Conservation (phyloP, 2,888 invertebrate species). For the Leucophenga maculata region DNA sequence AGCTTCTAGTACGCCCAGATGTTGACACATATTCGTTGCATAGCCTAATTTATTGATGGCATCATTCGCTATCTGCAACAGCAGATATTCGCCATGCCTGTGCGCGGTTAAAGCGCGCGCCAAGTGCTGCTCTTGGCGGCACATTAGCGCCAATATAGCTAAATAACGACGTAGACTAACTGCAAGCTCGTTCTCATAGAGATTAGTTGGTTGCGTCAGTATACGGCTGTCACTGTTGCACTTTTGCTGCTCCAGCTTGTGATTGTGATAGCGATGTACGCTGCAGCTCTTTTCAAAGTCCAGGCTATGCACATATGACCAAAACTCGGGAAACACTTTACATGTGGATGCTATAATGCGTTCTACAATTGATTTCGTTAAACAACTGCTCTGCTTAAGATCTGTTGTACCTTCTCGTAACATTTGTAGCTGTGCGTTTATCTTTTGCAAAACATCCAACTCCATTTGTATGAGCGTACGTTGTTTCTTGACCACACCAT, state of each 20-base stretch:
- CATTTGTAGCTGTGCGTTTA: constrained; percentile 56
- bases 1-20: constrained; percentile 65
- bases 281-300: constrained; percentile 59
- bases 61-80: constrained; percentile 62
- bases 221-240: constrained; percentile 4
- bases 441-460: constrained; percentile 58
- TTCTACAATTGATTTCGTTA: not conserved
- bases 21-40: constrained; percentile 61
- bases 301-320: constrained; percentile 62
- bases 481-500: constrained; percentile 46
- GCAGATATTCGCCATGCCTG: constrained; percentile 54
- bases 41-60: constrained; percentile 63
- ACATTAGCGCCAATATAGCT: constrained; percentile 59
- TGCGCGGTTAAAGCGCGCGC: constrained; percentile 46
- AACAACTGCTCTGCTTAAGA: not conserved
- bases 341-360: constrained; percentile 50
- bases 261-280: constrained; percentile 57
- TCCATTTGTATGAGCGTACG: constrained; percentile 62
- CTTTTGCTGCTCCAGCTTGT: constrained; percentile 47
- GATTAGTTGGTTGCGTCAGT: constrained; percentile 49
- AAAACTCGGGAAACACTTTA: constrained; percentile 64
- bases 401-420: constrained; percentile 25
- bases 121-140: constrained; percentile 47
- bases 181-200: constrained; percentile 57
- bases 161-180: constrained; percentile 64